A percentile compares a stretch with the other conserved stretches of the same genome.
phyloP scores from a whole-genome alignment of 2,888 invertebrate species.

The Hydroisotoma schaefferi region DNA sequence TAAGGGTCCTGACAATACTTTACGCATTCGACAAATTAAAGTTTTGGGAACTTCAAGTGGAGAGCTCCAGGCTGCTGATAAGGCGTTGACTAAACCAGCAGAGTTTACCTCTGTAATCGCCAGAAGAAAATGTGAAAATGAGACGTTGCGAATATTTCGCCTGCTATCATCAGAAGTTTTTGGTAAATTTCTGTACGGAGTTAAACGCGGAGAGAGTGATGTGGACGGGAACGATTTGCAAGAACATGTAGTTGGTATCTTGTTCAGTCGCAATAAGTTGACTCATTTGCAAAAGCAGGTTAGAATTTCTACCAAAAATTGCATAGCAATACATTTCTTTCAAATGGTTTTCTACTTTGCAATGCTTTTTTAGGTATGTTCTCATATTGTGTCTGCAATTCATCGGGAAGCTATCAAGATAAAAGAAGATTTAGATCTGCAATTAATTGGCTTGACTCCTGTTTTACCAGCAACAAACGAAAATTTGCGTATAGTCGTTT shows the following conservation, averaged over 20 bases:
- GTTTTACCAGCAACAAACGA: constrained; percentile 44
- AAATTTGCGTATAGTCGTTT: constrained; percentile 37
- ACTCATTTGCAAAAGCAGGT: constrained; percentile 91
- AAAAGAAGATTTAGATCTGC: constrained; percentile 84
- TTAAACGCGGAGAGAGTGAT: constrained; percentile 50
- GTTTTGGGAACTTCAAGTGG: constrained; percentile 57
- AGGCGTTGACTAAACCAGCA: constrained; percentile 48
- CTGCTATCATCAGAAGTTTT: constrained; percentile 89
- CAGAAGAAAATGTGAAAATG: constrained; percentile 82
- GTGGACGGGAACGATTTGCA: constrained; percentile 69
- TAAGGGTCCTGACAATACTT: constrained; percentile 85
- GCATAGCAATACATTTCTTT: neutral
- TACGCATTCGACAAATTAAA: constrained; percentile 80
- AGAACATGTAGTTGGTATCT: constrained; percentile 93
- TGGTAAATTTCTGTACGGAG: constrained; percentile 65
- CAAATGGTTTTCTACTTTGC: neutral
- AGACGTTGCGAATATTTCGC: constrained; percentile 86
- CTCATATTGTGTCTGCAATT: constrained; percentile 84
- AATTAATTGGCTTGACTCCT: constrained; percentile 38
- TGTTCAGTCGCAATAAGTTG: constrained; percentile 88
- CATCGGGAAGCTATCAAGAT: constrained; percentile 80
- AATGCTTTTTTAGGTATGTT: constrained; percentile 63
- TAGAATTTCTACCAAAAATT: constrained; percentile 18
- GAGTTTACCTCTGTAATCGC: constrained; percentile 61
- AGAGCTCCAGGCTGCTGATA: constrained; percentile 57